Base-by-base conservation (phyloP, 2,797 vertebrate genomes). In the Selene dorsalis region DNA sequence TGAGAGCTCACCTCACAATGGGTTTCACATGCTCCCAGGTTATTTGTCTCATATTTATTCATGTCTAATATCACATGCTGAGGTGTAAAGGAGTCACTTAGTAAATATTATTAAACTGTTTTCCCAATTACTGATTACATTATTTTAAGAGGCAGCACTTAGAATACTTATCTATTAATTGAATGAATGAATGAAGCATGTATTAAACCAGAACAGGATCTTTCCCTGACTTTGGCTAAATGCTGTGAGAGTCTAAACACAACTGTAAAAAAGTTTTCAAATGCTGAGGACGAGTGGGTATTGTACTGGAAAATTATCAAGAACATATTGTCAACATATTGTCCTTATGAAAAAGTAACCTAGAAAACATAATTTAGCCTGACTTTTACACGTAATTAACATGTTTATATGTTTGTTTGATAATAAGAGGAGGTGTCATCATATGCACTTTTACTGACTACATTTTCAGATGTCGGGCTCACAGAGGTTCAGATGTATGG, bases 21-120 rank as follows among this genome's bases (percentile, higher is more conserved):
- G 82, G 11, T 77, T 76, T 82, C 26, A 63, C 73, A 58, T 77
- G 82, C 70, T 75, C 45, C 60, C 60, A 32, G 1, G 58, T 77
- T 79, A 84, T 77, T 82, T 75, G 45, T 68, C 74, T 82, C 79
- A 61, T 75, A 74, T 73, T 76, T 69, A 84, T 80, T 83, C 77
- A 84, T 77, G 26, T 69, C 39, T 67, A 30, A 50, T 56, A 65
- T 57, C 55, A 79, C 75, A 66, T 58, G 48, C 65, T 71, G 61
- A 38, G 66, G 63, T 78, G 62, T 59, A 55, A 72, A 77, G 24
- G 38, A 69, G 22, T n/a, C 3, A 5, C 53, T 55, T 55, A 55
- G 52, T 28, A 55, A 55, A 28, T 17, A 28, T 14, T 24, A 55
- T 26, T 55, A 8, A 55, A 28, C 24, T 28, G 26, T 55, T 55